phyloP scores from a whole-genome alignment of 1,140 invertebrate species.

The Wasmannia auropunctata region DNA sequence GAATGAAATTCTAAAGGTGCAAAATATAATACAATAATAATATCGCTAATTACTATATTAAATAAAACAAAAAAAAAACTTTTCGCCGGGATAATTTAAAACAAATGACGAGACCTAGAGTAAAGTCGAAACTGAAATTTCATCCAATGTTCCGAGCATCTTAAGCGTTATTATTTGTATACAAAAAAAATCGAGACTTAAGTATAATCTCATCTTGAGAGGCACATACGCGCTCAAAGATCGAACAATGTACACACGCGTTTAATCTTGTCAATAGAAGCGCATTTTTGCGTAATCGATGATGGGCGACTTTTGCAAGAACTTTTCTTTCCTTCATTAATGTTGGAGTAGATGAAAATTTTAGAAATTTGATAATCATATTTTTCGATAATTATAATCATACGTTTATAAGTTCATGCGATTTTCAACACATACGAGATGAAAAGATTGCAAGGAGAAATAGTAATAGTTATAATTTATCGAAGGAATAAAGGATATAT shows the following conservation, averaged over 20 bases:
- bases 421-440: background rate
- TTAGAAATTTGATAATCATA: background rate
- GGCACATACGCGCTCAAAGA: conserved; percentile 13
- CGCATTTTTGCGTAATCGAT: conserved; percentile 4
- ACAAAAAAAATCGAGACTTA: conserved; percentile 49
- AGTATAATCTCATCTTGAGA: conserved; percentile 40
- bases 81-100: background rate
- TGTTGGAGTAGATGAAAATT: background rate
- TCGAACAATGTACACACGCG: background rate
- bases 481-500: background rate
- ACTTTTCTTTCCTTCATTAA: background rate
- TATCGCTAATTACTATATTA: background rate
- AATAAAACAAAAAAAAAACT: conserved; percentile 3
- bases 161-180: conserved; percentile 3
- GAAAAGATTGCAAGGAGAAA: background rate
- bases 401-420: conserved; percentile 14
- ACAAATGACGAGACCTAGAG: background rate
- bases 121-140: background rate
- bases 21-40: background rate
- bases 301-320: background rate
- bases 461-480: background rate
- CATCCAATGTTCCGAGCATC: background rate
- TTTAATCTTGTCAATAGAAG: background rate
- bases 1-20: background rate
- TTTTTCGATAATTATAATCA: background rate